Evolutionary conservation across 2,888 invertebrate genomes (phyloP).

Genomic region (Troilus luridus): DNA sequence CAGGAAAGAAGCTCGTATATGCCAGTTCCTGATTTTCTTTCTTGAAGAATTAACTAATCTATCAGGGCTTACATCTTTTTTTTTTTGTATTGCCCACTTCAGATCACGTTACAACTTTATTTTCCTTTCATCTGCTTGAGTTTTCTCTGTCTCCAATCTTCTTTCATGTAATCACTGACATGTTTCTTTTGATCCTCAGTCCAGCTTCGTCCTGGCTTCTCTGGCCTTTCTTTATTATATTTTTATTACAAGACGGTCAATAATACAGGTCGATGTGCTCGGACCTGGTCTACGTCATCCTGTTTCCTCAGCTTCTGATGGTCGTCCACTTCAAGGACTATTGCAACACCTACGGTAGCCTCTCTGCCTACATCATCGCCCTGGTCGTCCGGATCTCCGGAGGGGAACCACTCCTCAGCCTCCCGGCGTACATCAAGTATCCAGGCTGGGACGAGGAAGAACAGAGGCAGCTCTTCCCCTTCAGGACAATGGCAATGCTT

Average conservation of each 20-base stretch:
- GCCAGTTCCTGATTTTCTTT: too few relatives aligned
- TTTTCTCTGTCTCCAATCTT: too few relatives aligned
- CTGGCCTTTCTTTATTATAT: too few relatives aligned
- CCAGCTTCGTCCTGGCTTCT: too few relatives aligned
- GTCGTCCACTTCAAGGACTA: conserved; percentile 95
- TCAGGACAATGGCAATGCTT: conserved; percentile 95
- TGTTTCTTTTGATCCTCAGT: too few relatives aligned
- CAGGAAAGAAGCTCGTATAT: too few relatives aligned
- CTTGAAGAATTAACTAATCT: too few relatives aligned
- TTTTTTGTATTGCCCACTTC: too few relatives aligned
- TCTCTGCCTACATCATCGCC: conserved; percentile 89
- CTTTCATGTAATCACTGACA: too few relatives aligned
- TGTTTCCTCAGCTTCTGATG: conserved; percentile 98
- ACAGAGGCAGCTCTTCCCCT: conserved; percentile 88
- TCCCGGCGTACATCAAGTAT: conserved; percentile 88
- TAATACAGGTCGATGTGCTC: conserved; percentile 92
- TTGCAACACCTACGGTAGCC: conserved; percentile 97
- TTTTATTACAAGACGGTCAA: background rate
- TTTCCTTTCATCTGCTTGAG: too few relatives aligned
- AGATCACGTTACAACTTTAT: too few relatives aligned
- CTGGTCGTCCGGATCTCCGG: conserved; percentile 87
- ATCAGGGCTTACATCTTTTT: too few relatives aligned
- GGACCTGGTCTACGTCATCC: conserved; percentile 97
- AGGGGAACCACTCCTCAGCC: conserved; percentile 87
- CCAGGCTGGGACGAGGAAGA: conserved; percentile 84